Percentiles rank a stretch among this genome's conserved stretches.
These are phyloP conservation scores for Sinocyclocheilus rhinocerous DNA, from an alignment of 2,113 vertebrate genomes.

Conservation along the genomic window DNA sequence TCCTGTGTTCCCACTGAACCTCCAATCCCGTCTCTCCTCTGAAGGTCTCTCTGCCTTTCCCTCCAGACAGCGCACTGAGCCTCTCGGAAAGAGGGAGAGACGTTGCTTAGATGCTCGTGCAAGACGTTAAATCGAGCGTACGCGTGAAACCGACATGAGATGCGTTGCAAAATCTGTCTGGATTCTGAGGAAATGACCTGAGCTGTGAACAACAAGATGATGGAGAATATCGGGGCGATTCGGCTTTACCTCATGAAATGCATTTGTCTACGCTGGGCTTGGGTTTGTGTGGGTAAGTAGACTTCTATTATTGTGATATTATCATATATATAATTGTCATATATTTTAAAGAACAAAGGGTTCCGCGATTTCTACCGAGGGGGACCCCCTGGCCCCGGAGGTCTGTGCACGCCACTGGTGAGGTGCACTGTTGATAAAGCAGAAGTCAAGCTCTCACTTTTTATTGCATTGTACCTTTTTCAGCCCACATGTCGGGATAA, in stretches of 20 bases:
- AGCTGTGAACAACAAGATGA: slow-evolving; percentile 47
- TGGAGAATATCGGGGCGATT: slow-evolving; percentile 47
- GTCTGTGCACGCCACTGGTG: too few relatives aligned
- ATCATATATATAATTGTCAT: background rate
- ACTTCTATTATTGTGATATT: background rate
- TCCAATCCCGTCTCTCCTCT: slow-evolving; percentile 5
- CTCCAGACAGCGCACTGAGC: slow-evolving; percentile 21
- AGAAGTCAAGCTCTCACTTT: background rate
- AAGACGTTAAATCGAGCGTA: background rate
- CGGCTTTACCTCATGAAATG: slow-evolving; percentile 51
- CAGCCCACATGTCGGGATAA: background rate
- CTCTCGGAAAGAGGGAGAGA: background rate
- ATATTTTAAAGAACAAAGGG: background rate
- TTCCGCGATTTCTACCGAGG: too few relatives aligned
- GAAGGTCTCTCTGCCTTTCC: slow-evolving; percentile 10
- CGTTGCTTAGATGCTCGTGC: too few relatives aligned
- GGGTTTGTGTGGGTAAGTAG: slow-evolving; percentile 61
- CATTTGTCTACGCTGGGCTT: slow-evolving; percentile 52
- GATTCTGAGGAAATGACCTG: slow-evolving; percentile 54
- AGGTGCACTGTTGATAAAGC: background rate
- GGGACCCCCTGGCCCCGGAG: too few relatives aligned
- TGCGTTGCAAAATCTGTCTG: slow-evolving; percentile 32
- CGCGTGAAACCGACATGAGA: background rate
- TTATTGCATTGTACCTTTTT: background rate
- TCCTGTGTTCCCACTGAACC: slow-evolving; percentile 3